These are phyloP conservation scores for Theristicus caerulescens DNA, from an alignment of 2,113 vertebrate genomes.

Conservation along the genomic window DNA sequence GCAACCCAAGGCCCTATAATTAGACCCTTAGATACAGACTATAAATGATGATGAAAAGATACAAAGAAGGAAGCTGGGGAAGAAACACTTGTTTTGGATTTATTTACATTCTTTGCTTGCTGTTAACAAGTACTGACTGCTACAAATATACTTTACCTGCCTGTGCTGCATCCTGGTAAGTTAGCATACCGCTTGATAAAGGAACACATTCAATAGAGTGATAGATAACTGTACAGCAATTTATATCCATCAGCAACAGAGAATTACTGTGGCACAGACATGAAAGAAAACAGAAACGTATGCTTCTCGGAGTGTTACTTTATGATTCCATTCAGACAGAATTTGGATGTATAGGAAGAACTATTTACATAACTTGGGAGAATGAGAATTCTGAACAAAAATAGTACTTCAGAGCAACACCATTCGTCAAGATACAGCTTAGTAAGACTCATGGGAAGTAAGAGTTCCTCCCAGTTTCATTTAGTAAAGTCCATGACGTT, in stretches of 20 bases:
- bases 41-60: background rate
- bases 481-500: background rate
- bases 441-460: background rate
- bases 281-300: background rate
- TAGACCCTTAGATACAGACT: background rate
- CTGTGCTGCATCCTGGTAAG: background rate
- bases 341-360: background rate
- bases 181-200: background rate
- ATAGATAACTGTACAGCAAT: background rate
- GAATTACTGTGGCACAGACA: background rate
- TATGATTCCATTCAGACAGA: background rate
- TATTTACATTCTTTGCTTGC: background rate
- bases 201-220: background rate
- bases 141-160: background rate
- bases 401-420: background rate
- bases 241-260: background rate
- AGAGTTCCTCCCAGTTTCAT: background rate
- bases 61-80: background rate
- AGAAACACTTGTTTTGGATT: background rate
- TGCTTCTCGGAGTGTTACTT: accelerated
- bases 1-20: constrained; percentile 45
- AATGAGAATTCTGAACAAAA: background rate
- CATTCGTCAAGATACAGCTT: background rate
- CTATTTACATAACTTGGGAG: background rate
- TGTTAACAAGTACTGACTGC: background rate